phyloP scores from a whole-genome alignment of 2,113 vertebrate genomes.

The Callopanchax toddi region DNA sequence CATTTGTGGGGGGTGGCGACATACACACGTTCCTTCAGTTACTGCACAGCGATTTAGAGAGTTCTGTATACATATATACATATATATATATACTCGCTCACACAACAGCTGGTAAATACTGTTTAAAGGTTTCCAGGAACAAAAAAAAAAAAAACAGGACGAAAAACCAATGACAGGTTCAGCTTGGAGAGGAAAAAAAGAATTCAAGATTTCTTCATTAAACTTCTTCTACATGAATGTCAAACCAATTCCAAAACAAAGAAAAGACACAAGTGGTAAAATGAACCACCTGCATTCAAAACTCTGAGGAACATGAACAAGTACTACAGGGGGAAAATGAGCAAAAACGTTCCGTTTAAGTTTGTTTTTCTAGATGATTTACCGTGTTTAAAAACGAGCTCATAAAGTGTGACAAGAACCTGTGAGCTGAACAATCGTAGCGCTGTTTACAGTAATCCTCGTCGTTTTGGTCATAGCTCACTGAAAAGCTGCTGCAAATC shows the following conservation, averaged over 20 bases:
- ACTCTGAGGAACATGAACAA: background rate
- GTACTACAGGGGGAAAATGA: background rate
- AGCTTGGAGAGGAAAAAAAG: slow-evolving; percentile 25
- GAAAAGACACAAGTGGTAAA: too few relatives aligned
- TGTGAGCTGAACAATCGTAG: too few relatives aligned
- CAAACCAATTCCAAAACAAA: too few relatives aligned
- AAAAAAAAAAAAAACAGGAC: slow-evolving; percentile 30
- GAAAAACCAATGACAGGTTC: slow-evolving; percentile 12
- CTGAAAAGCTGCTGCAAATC: slow-evolving; percentile 27
- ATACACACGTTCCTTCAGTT: slow-evolving; percentile 76
- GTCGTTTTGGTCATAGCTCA: slow-evolving; percentile 31
- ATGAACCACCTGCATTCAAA: too few relatives aligned
- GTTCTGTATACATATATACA: slow-evolving; percentile 56
- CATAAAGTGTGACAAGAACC: too few relatives aligned
- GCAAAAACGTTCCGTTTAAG: background rate
- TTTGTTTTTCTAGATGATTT: slow-evolving; percentile 1
- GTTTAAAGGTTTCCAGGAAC: slow-evolving; percentile 60
- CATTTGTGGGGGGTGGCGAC: slow-evolving; percentile 58
- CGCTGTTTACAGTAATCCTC: slow-evolving; percentile 3
- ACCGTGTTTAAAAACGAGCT: background rate
- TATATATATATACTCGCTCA: slow-evolving; percentile 43
- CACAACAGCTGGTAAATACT: slow-evolving; percentile 74
- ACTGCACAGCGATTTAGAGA: slow-evolving; percentile 65
- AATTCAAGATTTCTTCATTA: background rate
- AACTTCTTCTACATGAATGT: too few relatives aligned